Base-by-base conservation (phyloP, 1,140 invertebrate species). In the Dendrolimus kikuchii region DNA sequence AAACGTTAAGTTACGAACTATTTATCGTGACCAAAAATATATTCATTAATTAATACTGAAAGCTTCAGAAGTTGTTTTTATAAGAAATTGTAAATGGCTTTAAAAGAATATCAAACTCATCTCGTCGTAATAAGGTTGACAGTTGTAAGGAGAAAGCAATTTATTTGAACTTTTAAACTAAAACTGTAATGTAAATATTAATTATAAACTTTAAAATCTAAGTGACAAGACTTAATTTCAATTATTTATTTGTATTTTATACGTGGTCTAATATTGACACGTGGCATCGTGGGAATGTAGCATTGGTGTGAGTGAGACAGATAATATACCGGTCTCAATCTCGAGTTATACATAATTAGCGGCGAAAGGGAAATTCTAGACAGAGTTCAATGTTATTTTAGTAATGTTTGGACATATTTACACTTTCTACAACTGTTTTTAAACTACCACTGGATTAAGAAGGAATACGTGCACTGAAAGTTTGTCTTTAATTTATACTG, bases 291-390 rank as follows among this genome's bases (percentile, higher is more conserved):
- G 73, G 67, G 64, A 68, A 60, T 62, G 65, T 64, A 62, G 58
- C 57, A 62, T 60, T 55, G 52, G 76, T 44, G 60, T 40, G 63
- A 77, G 43, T 45, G 74, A 71, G 74, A 71, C 38, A 49, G 48
- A 39, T 46, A 57, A 41, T 60, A 23, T 23, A 46, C 48, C 41
- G 46, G 10, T 71, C 56, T 60, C 62, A 41, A 60, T 72, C 62
- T 56, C 60, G 62, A 77, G 73, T 75, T 78, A 76, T 61, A 71
- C 57, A 68, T 72, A 57, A 74, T 23, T 71, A 71, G 62, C 60
- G 58, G 68, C 64, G 72, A 77, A 80, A 75, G 69, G 71, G 71
- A 72, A 78, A 77, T 71, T 64, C 60, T 70, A 62, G 66, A 68
- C 62, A 68, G 63, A 60, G 59, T 54, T 51, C 42, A 62, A 59